Conservation (phyloP, 2,797 vertebrate genomes). For the Dendrocincla fuliginosa region DNA sequence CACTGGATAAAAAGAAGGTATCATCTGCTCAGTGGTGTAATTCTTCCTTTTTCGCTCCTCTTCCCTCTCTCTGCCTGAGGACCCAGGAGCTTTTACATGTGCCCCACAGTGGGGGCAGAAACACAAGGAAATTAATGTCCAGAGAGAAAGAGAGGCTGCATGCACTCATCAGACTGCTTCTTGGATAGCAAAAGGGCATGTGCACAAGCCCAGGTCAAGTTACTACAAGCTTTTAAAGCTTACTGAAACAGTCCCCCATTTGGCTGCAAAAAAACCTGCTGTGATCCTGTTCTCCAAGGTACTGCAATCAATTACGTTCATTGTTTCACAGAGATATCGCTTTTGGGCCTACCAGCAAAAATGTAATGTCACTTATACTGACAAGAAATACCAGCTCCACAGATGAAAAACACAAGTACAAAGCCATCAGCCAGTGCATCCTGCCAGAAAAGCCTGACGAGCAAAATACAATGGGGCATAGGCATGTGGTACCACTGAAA, state of each 20-base stretch:
- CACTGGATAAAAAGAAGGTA: neutral
- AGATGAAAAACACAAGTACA: neutral
- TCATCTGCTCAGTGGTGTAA: neutral
- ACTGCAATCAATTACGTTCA: accelerated
- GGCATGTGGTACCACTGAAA: neutral
- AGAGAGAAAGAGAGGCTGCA: neutral
- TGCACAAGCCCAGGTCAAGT: neutral
- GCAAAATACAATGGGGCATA: neutral
- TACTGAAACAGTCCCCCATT: neutral
- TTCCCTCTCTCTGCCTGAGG: neutral
- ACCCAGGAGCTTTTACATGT: neutral
- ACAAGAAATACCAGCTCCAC: neutral
- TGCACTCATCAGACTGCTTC: neutral
- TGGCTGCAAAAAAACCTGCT: neutral
- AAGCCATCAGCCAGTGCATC: neutral
- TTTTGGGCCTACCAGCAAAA: neutral
- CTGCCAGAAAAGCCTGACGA: neutral
- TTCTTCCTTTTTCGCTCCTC: neutral
- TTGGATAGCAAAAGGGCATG: neutral
- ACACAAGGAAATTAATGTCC: neutral
- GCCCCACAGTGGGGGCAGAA: neutral
- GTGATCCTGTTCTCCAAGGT: neutral
- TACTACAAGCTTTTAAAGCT: neutral
- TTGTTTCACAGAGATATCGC: neutral
- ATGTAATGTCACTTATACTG: neutral